These are phyloP conservation scores for Alsophila aescularia DNA, from an alignment of 2,888 invertebrate genomes.

Conservation along the genomic window DNA sequence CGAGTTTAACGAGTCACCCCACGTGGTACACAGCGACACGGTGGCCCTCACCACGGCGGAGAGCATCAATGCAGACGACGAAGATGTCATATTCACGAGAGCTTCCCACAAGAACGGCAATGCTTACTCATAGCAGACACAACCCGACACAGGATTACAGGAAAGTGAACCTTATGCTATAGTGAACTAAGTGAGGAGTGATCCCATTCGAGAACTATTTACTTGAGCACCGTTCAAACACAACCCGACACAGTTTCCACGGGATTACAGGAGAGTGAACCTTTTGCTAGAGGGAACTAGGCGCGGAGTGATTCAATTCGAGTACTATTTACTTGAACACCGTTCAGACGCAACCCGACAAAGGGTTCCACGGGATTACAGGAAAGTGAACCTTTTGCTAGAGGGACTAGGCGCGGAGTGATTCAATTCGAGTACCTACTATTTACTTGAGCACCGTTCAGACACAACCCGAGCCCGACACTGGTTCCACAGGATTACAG, in stretches of 20 bases:
- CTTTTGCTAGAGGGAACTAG: no score
- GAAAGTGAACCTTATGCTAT: slow-evolving; percentile 12
- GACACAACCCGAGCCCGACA: no score
- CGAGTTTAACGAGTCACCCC: slow-evolving; percentile 96
- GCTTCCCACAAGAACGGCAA: slow-evolving; percentile 63
- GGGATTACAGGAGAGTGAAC: no score
- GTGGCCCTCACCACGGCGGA: slow-evolving; percentile 71
- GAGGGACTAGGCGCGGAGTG: slow-evolving; percentile 4
- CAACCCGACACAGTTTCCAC: no score
- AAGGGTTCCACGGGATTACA: background rate
- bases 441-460: background rate
- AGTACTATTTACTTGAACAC: no score
- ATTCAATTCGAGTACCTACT: slow-evolving; percentile 8
- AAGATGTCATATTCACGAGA: slow-evolving; percentile 76
- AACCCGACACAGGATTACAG: background rate
- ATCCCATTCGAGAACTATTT: slow-evolving; percentile 8
- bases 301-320: no score
- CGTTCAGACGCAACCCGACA: slow-evolving; percentile 43
- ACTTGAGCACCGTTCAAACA: background rate
- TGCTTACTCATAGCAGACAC: slow-evolving; percentile 69
- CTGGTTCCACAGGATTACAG: no score
- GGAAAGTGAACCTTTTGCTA: slow-evolving; percentile 13
- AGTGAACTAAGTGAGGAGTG: slow-evolving; percentile 4
- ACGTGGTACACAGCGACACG: slow-evolving; percentile 87
- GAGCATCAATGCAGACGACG: slow-evolving; percentile 74